phyloP scores from a whole-genome alignment of 1,140 invertebrate genomes.

The Lutraria rhynchaena region DNA sequence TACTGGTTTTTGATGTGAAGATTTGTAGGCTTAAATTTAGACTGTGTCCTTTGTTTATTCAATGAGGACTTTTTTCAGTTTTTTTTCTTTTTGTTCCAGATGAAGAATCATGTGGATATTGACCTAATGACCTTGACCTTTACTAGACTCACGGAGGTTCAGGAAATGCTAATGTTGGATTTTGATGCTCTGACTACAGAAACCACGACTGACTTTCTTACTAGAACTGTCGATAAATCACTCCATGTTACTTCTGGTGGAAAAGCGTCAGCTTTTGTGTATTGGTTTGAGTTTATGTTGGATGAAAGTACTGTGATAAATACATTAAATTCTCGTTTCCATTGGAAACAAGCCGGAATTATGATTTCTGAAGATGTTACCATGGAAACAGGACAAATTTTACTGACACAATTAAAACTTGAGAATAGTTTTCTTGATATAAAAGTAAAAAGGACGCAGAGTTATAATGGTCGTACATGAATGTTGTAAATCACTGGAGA shows the following conservation, averaged over 20 bases:
- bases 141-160: slow-evolving; percentile 70
- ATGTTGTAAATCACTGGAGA: too few species aligned
- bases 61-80: not conserved
- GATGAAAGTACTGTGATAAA: slow-evolving; percentile 63
- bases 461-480: slow-evolving; percentile 22
- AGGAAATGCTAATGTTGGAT: slow-evolving; percentile 71
- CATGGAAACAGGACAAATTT: slow-evolving; percentile 61
- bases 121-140: slow-evolving; percentile 74
- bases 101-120: slow-evolving; percentile 75
- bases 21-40: not conserved
- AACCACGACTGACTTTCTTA: slow-evolving; percentile 61
- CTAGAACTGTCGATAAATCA: slow-evolving; percentile 61
- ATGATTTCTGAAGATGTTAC: slow-evolving; percentile 64
- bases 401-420: slow-evolving; percentile 60
- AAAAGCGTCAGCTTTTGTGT: slow-evolving; percentile 73
- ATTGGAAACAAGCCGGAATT: slow-evolving; percentile 78
- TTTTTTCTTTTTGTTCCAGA: slow-evolving; percentile 66
- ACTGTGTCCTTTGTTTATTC: not conserved
- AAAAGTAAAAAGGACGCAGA: slow-evolving; percentile 17
- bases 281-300: slow-evolving; percentile 78
- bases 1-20: not conserved
- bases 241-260: slow-evolving; percentile 67
- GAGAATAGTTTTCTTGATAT: slow-evolving; percentile 73
- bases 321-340: slow-evolving; percentile 63
- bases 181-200: slow-evolving; percentile 45